These are phyloP conservation scores for Sycophila sp. DNA, from an alignment of 1,140 invertebrate species.

Conservation along the genomic window DNA sequence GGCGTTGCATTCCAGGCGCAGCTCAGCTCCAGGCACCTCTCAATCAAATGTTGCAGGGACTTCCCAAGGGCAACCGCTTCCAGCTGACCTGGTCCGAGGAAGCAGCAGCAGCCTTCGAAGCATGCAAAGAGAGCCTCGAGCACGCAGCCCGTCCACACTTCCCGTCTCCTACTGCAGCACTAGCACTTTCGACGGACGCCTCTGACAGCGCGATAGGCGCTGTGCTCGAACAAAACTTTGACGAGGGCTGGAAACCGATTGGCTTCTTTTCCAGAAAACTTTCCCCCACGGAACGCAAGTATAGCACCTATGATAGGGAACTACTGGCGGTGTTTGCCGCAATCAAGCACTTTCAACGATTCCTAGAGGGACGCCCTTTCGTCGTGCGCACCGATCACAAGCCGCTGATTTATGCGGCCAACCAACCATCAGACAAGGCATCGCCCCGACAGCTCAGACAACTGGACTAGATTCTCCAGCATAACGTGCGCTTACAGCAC, in stretches of 20 bases:
- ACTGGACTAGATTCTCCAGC: constrained; percentile 40
- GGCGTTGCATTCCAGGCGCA: constrained; percentile 22
- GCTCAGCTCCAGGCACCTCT: constrained; percentile 45
- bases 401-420: constrained; percentile 48
- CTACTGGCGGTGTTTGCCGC: constrained; percentile 50
- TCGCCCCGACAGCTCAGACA: constrained; percentile 42
- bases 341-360: constrained; percentile 46
- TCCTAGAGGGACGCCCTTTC: constrained; percentile 47
- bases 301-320: constrained; percentile 54
- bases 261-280: constrained; percentile 58
- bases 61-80: neutral
- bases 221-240: constrained; percentile 29
- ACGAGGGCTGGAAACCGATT: constrained; percentile 53
- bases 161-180: neutral
- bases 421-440: constrained; percentile 43
- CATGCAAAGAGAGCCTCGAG: neutral
- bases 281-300: constrained; percentile 36
- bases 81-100: neutral
- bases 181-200: neutral
- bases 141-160: neutral
- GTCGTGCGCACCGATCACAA: constrained; percentile 55
- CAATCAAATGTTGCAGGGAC: neutral
- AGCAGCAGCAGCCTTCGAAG: constrained; percentile 13
- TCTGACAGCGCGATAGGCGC: constrained; percentile 32
- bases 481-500: constrained; percentile 51